A percentile compares a stretch with the other conserved stretches of the same genome.
phyloP scores from a whole-genome alignment of 2,113 vertebrate species.

The Columba livia region DNA sequence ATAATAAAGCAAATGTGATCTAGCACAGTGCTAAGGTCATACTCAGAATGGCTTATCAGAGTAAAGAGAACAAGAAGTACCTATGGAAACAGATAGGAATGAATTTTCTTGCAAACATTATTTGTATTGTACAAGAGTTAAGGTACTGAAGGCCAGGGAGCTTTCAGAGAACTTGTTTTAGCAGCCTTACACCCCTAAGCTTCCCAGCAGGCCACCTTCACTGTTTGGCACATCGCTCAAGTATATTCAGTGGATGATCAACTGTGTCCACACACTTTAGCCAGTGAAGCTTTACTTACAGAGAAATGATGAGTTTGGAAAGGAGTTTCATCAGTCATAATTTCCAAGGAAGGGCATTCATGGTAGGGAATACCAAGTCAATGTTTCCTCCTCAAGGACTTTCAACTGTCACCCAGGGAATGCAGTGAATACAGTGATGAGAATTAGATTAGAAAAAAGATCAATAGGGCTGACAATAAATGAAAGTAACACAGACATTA shows the following conservation, averaged over 20 bases:
- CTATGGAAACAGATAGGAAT: not conserved
- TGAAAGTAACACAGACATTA: slow-evolving; percentile 71
- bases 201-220: not conserved
- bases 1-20: not conserved
- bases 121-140: not conserved
- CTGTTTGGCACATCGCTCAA: not conserved
- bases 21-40: not conserved
- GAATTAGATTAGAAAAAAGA: slow-evolving; percentile 72
- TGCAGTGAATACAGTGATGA: slow-evolving; percentile 60
- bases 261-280: not conserved
- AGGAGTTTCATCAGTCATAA: slow-evolving; percentile 10
- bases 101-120: not conserved
- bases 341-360: not conserved
- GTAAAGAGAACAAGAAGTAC: not conserved
- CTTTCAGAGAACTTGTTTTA: not conserved
- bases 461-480: slow-evolving; percentile 74
- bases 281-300: not conserved
- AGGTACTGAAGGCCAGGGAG: not conserved
- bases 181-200: not conserved
- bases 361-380: slow-evolving; percentile 17
- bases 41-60: not conserved
- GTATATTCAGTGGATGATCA: not conserved
- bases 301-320: not conserved
- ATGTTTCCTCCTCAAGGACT: slow-evolving; percentile 67
- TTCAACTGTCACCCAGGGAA: slow-evolving; percentile 57